These are phyloP conservation scores for Drosophila gunungcola DNA, from an alignment of 1,140 invertebrate genomes.

Conservation along the genomic window DNA sequence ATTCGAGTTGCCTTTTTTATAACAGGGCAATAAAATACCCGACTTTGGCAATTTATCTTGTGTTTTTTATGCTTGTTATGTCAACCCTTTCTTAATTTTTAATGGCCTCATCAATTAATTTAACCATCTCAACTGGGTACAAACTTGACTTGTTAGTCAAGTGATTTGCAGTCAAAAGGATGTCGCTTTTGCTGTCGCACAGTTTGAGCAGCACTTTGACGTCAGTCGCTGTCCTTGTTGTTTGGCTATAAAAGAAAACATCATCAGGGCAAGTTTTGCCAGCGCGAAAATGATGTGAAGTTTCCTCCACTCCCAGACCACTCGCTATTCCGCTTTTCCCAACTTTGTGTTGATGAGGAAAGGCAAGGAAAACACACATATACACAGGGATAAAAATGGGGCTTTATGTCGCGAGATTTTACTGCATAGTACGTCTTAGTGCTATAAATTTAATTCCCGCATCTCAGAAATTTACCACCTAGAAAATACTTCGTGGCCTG, in stretches of 20 bases:
- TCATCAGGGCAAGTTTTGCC: conserved; percentile 27
- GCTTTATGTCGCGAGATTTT: not conserved
- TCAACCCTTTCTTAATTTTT: not conserved
- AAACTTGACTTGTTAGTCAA: conserved; percentile 3
- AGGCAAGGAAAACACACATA: not conserved
- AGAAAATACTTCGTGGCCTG: too few species aligned
- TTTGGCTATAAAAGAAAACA: conserved; percentile 44
- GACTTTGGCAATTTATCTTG: too few species aligned
- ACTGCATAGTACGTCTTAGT: too few species aligned
- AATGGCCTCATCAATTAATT: conserved; percentile 41
- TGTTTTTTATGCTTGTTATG: not conserved
- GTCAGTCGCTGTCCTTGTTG: conserved; percentile 47
- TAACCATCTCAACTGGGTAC: conserved; percentile 3
- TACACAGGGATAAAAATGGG: conserved; percentile 1
- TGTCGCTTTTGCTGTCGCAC: conserved; percentile 2
- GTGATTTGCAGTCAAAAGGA: conserved; percentile 4
- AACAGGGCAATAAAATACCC: not conserved
- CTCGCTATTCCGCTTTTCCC: not conserved
- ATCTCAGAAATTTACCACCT: too few species aligned
- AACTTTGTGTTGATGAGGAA: not conserved
- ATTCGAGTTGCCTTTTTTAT: not conserved
- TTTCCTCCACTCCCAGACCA: conserved; percentile 17
- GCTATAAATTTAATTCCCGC: too few species aligned
- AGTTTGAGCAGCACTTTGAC: conserved; percentile 50
- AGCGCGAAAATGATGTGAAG: conserved; percentile 48